Base-by-base conservation (phyloP, 2,888 invertebrate genomes). In the Blastobasis adustella region DNA sequence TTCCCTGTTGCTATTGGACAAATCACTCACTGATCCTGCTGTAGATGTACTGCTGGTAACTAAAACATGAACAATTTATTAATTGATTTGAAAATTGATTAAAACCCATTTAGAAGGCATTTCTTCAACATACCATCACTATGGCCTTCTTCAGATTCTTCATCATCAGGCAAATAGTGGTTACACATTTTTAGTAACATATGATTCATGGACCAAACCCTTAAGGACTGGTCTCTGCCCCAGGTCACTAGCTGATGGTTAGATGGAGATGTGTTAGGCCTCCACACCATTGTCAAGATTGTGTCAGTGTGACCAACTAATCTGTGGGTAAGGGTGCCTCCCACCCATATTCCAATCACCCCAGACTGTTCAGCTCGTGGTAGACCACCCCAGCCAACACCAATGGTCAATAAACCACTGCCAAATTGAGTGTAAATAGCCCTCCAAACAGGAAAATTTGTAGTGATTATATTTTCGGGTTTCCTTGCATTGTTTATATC, bases 291-390 rank as follows among this genome's bases (percentile, higher is more conserved):
- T 69, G 98, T 98, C 54, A 98, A 90, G 5, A 98, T 96, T 46
- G 97, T 96, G 84, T 98, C 98, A 6, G 95, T 94, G 69, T 98
- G 98, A 0, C 98, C 98, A n/a, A 96, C 94, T 76, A 98, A 94
- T 38, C 96, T 95, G 72, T 97, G 96, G 46, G 97, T 93, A 1
- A 97, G 94, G 44, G 94, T 82, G 1, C 88, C 88, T 8, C 83
- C 82, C 8, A 88, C 88, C 89, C 89, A 89, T 42, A 89, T 82
- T n/a, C 89, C 89, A 44, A 89, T 87, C 1, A 88, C 89, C 4
- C 89, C 89, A 46, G 92, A 92, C 63, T 93, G 92, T 76, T 98
- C 98, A 0, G 96, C 97, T 56, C 97, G 90, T 0, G 89, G 87
- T 56, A 89, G 63, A 37, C 96, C 92, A 62, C 97, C 90, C 86